These are phyloP conservation scores for Epinotia brunnichana DNA, from an alignment of 2,888 invertebrate species.

Conservation along the genomic window DNA sequence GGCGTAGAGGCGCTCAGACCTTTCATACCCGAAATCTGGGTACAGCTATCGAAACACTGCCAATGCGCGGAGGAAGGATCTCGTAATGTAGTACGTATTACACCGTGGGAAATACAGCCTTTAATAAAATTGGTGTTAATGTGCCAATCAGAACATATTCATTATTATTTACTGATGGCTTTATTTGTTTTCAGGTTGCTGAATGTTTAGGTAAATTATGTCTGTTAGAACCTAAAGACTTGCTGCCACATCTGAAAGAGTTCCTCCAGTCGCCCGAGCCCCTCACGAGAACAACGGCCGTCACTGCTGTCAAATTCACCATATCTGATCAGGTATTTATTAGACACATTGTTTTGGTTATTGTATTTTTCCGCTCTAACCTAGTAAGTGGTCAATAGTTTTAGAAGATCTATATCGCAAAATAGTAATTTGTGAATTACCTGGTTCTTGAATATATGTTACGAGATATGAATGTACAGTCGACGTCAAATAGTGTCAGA, in stretches of 20 bases:
- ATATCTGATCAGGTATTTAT: conserved; percentile 94
- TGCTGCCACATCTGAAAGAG: conserved; percentile 94
- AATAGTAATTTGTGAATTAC: too few relatives aligned
- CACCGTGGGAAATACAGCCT: too few relatives aligned
- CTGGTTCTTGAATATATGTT: too few relatives aligned
- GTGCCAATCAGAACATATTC: not conserved
- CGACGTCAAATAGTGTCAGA: too few relatives aligned
- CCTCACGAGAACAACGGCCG: conserved; percentile 96
- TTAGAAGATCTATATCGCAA: too few relatives aligned
- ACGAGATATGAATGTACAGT: too few relatives aligned
- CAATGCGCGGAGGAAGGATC: conserved; percentile 99
- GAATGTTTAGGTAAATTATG: conserved; percentile 99
- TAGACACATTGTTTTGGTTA: not conserved
- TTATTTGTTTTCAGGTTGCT: conserved; percentile 84
- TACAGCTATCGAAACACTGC: conserved; percentile 95
- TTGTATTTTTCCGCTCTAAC: too few relatives aligned
- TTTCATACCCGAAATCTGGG: conserved; percentile 95
- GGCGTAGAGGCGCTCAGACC: conserved; percentile 90
- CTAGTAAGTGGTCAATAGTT: too few relatives aligned
- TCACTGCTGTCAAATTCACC: conserved; percentile 99
- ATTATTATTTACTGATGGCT: not conserved
- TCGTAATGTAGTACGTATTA: conserved; percentile 91
- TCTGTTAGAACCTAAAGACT: conserved; percentile 93
- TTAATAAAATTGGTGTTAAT: not conserved
- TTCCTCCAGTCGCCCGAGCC: conserved; percentile 92